Percentiles rank a stretch among this genome's conserved stretches.
Evolutionary conservation across 1,140 invertebrate genomes (phyloP).

Genomic region (Metopolophium dirhodum): DNA sequence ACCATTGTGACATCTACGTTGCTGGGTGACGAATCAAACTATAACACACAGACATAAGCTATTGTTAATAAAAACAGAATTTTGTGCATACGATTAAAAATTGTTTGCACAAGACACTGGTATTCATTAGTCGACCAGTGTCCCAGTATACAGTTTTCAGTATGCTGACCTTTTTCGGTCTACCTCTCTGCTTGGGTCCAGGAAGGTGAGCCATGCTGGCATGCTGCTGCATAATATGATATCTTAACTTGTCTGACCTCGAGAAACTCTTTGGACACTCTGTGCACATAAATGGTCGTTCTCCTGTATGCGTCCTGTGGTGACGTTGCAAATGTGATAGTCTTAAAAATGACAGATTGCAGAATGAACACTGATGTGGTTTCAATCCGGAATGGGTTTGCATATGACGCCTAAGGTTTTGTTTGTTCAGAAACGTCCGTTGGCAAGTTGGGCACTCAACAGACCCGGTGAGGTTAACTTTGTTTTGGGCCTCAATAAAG

Average conservation of each 20-base stretch:
- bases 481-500: constrained; percentile 17
- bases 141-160: constrained; percentile 26
- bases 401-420: constrained; percentile 62
- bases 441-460: constrained; percentile 60
- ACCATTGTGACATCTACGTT: constrained; percentile 51
- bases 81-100: constrained; percentile 42
- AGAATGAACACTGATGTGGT: constrained; percentile 64
- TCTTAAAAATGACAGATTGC: constrained; percentile 64
- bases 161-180: constrained; percentile 60
- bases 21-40: constrained; percentile 25
- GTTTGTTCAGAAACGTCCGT: constrained; percentile 60
- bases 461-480: constrained; percentile 46
- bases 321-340: constrained; percentile 65
- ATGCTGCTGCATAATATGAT: constrained; percentile 61
- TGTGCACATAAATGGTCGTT: constrained; percentile 62
- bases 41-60: background rate
- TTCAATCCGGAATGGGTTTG: constrained; percentile 63
- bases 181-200: constrained; percentile 58
- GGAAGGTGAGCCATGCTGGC: constrained; percentile 41
- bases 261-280: constrained; percentile 61
- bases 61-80: constrained; percentile 5
- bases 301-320: constrained; percentile 64
- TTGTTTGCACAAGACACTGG: constrained; percentile 20
- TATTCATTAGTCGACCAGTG: background rate
- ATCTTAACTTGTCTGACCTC: constrained; percentile 61